A percentile compares a stretch with the other conserved stretches of the same genome.
Conservation (phyloP, 2,797 vertebrate genomes). For the Coregonus sp. region DNA sequence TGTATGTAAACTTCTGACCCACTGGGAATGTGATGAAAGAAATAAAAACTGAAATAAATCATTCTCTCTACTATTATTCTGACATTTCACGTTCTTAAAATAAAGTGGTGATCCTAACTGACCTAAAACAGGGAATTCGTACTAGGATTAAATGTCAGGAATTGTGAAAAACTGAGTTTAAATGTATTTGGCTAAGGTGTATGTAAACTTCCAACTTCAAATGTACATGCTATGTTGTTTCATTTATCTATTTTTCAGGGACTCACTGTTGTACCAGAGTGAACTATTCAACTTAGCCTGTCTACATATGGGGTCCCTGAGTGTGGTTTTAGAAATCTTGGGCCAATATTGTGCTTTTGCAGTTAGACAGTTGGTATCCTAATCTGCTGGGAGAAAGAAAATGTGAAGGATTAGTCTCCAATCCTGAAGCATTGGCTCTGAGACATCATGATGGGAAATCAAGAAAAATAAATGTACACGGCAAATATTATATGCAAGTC, state of each 20-base stretch:
- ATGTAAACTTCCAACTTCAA: too few relatives aligned
- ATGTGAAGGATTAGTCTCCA: not conserved
- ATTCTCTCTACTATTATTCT: too few relatives aligned
- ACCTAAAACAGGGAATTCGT: too few relatives aligned
- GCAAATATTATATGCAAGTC: not conserved
- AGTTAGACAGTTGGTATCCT: not conserved
- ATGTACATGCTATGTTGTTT: not conserved
- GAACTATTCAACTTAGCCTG: too few relatives aligned
- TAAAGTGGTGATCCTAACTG: too few relatives aligned
- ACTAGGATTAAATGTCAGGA: too few relatives aligned
- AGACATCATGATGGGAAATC: constrained; percentile 3
- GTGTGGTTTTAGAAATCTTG: not conserved
- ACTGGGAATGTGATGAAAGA: too few relatives aligned
- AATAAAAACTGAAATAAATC: too few relatives aligned
- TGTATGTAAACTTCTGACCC: too few relatives aligned
- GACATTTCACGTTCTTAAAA: too few relatives aligned
- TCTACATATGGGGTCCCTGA: not conserved
- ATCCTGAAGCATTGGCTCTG: not conserved
- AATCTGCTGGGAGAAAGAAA: not conserved
- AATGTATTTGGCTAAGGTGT: too few relatives aligned
- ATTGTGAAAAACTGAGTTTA: too few relatives aligned
- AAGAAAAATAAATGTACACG: not conserved
- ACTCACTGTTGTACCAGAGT: not conserved
- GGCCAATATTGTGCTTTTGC: not conserved
- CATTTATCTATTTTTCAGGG: not conserved